A percentile compares a stretch with the other conserved stretches of the same genome.
phyloP scores from a whole-genome alignment of 1,140 invertebrate genomes.

The Cephus cinctus region DNA sequence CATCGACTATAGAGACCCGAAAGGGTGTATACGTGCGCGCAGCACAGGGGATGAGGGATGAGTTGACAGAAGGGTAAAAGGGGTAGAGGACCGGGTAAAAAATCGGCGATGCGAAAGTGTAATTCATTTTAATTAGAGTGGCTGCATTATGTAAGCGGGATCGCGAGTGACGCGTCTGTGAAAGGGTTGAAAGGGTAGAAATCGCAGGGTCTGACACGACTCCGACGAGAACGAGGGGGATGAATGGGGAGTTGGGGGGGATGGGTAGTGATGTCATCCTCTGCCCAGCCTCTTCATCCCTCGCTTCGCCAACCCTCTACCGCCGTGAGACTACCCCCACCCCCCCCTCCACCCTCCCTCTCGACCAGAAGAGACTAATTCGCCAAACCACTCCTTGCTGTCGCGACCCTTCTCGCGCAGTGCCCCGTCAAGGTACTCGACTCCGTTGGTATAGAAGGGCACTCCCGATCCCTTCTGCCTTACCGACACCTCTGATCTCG shows the following conservation, averaged over 20 bases:
- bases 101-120: constrained; percentile 36
- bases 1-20: too few relatives aligned
- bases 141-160: constrained; percentile 53
- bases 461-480: constrained; percentile 31
- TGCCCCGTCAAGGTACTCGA: constrained; percentile 23
- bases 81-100: too few relatives aligned
- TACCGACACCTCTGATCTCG: constrained; percentile 52
- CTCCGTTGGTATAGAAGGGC: constrained; percentile 26
- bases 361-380: constrained; percentile 50
- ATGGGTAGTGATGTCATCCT: background rate
- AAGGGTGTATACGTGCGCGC: too few relatives aligned
- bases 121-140: constrained; percentile 59
- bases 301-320: constrained; percentile 38
- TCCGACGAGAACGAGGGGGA: constrained; percentile 1
- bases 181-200: constrained; percentile 49
- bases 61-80: constrained; percentile 7
- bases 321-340: constrained; percentile 12
- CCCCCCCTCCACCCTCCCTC: constrained; percentile 20
- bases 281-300: background rate
- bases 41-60: constrained; percentile 10
- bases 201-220: constrained; percentile 31
- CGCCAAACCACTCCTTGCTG: constrained; percentile 19
- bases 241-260: background rate
- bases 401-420: constrained; percentile 41
- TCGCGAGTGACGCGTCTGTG: constrained; percentile 37